Percentiles rank a stretch among this genome's conserved stretches.
These are phyloP conservation scores for Entomobrya multifasciata DNA, from an alignment of 2,888 invertebrate species.

Conservation along the genomic window DNA sequence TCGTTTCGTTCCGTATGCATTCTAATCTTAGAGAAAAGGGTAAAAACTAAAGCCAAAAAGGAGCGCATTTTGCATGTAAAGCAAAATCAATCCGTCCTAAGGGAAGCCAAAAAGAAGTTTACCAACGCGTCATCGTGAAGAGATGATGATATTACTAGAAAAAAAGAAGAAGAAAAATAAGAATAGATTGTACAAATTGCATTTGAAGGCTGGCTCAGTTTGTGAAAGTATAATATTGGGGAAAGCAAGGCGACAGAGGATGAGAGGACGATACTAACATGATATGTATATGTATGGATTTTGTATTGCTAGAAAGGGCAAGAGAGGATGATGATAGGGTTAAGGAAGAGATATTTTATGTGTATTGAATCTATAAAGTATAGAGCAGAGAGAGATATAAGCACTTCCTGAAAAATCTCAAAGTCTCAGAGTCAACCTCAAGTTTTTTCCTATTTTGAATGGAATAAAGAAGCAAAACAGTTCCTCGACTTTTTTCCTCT, in stretches of 20 bases:
- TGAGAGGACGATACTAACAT: too few relatives aligned
- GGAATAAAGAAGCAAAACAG: slow-evolving; percentile 59
- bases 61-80: slow-evolving; percentile 55
- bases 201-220: slow-evolving; percentile 58
- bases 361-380: slow-evolving; percentile 34
- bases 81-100: slow-evolving; percentile 70
- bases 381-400: slow-evolving; percentile 57
- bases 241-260: slow-evolving; percentile 2
- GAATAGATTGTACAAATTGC: slow-evolving; percentile 67
- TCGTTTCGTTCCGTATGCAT: slow-evolving; percentile 29
- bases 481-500: slow-evolving; percentile 41
- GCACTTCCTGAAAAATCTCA: slow-evolving; percentile 64
- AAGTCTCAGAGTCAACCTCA: slow-evolving; percentile 61
- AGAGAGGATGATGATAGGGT: slow-evolving; percentile 22
- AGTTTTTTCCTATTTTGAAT: slow-evolving; percentile 40
- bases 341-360: slow-evolving; percentile 23
- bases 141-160: neutral
- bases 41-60: slow-evolving; percentile 4
- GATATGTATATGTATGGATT: too few relatives aligned
- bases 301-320: neutral
- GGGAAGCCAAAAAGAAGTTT: slow-evolving; percentile 57
- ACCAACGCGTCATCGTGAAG: slow-evolving; percentile 5
- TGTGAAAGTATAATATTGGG: neutral
- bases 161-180: slow-evolving; percentile 48
- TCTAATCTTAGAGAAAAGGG: neutral